Evolutionary conservation across 2,113 vertebrate species (phyloP).

Genomic region (Calidris pugnax): DNA sequence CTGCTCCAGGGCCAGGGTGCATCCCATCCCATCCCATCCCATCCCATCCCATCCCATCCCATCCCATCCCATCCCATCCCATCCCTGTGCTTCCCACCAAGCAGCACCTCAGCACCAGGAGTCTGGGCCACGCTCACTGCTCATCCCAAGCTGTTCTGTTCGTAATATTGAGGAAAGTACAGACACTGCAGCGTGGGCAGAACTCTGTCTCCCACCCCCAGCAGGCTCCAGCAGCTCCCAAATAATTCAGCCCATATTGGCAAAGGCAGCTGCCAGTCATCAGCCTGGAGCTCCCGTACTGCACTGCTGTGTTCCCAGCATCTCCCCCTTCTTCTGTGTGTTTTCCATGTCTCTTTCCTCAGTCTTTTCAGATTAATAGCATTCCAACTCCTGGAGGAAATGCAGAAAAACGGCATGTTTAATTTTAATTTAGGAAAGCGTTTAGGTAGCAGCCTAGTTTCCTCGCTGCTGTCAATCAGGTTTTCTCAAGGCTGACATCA

Average conservation of each 20-base stretch:
- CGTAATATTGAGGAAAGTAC: neutral
- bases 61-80: neutral
- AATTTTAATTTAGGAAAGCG: slow-evolving; percentile 79
- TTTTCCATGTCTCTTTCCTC: slow-evolving; percentile 47
- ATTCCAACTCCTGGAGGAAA: slow-evolving; percentile 69
- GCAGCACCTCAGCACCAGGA: neutral
- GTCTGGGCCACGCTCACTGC: rapidly evolving
- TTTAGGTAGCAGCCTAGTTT: slow-evolving; percentile 77
- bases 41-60: neutral
- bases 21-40: neutral
- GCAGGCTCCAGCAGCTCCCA: neutral
- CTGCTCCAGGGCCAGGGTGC: neutral
- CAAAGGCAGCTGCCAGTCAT: slow-evolving; percentile 4
- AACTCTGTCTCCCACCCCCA: rapidly evolving
- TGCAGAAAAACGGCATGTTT: slow-evolving; percentile 70
- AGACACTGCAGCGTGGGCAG: neutral
- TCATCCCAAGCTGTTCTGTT: neutral
- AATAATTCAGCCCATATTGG: neutral
- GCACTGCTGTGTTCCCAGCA: neutral
- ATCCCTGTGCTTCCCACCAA: rapidly evolving
- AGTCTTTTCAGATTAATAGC: slow-evolving; percentile 58
- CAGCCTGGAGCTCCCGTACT: neutral
- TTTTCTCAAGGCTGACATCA: slow-evolving; percentile 84
- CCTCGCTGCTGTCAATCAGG: slow-evolving; percentile 80
- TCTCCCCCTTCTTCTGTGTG: neutral